Evolutionary conservation across 1,140 invertebrate species (phyloP).

Genomic region (Carposina sasakii): DNA sequence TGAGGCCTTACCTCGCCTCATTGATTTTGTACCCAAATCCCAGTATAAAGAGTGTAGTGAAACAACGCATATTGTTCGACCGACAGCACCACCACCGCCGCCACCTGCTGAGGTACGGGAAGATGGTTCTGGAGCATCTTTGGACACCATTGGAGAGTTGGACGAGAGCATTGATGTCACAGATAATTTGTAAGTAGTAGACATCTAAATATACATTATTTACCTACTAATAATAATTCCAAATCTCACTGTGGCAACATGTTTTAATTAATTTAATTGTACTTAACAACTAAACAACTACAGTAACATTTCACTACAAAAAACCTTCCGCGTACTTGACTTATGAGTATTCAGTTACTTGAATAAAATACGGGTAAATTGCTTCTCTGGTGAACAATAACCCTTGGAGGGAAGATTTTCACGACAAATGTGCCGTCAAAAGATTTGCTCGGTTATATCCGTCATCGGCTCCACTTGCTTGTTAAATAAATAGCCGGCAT

Average conservation of each 20-base stretch:
- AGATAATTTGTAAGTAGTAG: constrained; percentile 57
- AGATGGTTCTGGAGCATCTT: constrained; percentile 63
- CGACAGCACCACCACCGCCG: constrained; percentile 49
- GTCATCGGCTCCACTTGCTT: constrained; percentile 24
- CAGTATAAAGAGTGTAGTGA: constrained; percentile 54
- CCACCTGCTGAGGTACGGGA: constrained; percentile 57
- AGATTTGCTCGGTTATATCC: constrained; percentile 28
- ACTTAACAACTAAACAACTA: too few relatives aligned
- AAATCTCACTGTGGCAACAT: too few relatives aligned
- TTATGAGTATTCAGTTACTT: too few relatives aligned
- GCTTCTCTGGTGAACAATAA: constrained; percentile 19
- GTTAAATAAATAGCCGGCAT: constrained; percentile 31
- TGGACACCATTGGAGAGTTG: constrained; percentile 79
- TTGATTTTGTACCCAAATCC: constrained; percentile 79
- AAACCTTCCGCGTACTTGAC: too few relatives aligned
- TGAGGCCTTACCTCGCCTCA: constrained; percentile 75
- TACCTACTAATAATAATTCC: too few relatives aligned
- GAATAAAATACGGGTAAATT: too few relatives aligned
- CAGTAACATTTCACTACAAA: too few relatives aligned
- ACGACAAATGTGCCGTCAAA: constrained; percentile 29
- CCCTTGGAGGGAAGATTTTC: constrained; percentile 9
- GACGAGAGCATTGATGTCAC: constrained; percentile 73
- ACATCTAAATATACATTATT: too few relatives aligned
- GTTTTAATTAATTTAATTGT: too few relatives aligned
- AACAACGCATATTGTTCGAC: constrained; percentile 39